A percentile compares a stretch with the other conserved stretches of the same genome.
Evolutionary conservation across 2,113 vertebrate genomes (phyloP).

Genomic region (Sylvietta virens): DNA sequence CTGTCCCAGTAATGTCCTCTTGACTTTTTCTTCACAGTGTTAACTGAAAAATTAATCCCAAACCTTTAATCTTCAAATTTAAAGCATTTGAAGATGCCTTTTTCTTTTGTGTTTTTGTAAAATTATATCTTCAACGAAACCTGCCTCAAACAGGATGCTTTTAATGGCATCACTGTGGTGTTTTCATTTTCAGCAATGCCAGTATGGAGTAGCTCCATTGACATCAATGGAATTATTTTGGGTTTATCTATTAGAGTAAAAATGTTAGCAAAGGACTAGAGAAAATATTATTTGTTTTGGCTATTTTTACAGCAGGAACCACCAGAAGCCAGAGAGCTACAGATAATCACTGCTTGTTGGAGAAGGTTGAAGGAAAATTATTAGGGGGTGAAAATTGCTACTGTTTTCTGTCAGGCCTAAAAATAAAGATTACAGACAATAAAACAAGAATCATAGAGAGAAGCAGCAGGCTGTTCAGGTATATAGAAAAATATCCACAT

Average conservation of each 20-base stretch:
- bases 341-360: neutral
- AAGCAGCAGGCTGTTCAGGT: neutral
- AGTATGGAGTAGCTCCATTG: neutral
- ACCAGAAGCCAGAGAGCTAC: neutral
- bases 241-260: neutral
- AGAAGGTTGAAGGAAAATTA: neutral
- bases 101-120: neutral
- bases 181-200: neutral
- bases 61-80: neutral
- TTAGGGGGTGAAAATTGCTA: neutral
- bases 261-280: neutral
- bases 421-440: neutral
- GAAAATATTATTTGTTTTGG: neutral
- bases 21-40: neutral
- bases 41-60: neutral
- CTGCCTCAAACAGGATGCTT: neutral
- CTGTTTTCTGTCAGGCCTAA: neutral
- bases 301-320: neutral
- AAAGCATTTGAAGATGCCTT: neutral
- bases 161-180: neutral
- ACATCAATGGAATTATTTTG: neutral
- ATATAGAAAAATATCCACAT: neutral
- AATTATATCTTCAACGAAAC: neutral
- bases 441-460: neutral
- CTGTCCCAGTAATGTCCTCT: neutral